A percentile compares a stretch with the other conserved stretches of the same genome.
phyloP scores from a whole-genome alignment of 2,888 invertebrate genomes.

The Apantesis nais region DNA sequence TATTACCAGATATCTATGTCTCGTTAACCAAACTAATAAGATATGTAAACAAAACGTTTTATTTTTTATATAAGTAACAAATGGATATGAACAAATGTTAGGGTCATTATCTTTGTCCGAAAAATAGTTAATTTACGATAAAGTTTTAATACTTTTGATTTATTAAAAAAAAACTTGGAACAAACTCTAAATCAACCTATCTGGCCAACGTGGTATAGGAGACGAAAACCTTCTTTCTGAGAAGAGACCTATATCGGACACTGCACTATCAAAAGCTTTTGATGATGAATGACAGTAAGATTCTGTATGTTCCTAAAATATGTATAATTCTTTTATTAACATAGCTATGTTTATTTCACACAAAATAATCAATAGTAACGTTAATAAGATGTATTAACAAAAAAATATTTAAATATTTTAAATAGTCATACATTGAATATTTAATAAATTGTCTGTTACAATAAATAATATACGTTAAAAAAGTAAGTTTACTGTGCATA shows the following conservation, averaged over 20 bases:
- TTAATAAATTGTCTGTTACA: neutral
- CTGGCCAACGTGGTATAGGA: too few species aligned
- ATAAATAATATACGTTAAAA: neutral
- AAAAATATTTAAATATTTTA: neutral
- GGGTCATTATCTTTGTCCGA: neutral
- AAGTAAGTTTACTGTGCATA: neutral
- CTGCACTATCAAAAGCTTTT: too few species aligned
- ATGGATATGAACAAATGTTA: neutral
- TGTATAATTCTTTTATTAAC: neutral
- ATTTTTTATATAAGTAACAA: neutral
- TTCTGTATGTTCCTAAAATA: neutral
- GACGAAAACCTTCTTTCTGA: too few species aligned
- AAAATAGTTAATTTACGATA: neutral
- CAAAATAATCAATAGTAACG: neutral
- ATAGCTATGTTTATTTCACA: neutral
- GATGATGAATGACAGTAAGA: neutral
- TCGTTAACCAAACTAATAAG: neutral
- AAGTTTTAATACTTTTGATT: neutral
- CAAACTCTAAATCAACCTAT: too few species aligned
- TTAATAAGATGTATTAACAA: neutral
- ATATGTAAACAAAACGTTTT: neutral
- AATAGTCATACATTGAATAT: neutral
- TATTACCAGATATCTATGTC: neutral
- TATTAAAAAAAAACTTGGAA: neutral
- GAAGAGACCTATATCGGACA: too few species aligned